Evolutionary conservation across 2,113 vertebrate species (phyloP).

Genomic region (Reinhardtius hippoglossoides): DNA sequence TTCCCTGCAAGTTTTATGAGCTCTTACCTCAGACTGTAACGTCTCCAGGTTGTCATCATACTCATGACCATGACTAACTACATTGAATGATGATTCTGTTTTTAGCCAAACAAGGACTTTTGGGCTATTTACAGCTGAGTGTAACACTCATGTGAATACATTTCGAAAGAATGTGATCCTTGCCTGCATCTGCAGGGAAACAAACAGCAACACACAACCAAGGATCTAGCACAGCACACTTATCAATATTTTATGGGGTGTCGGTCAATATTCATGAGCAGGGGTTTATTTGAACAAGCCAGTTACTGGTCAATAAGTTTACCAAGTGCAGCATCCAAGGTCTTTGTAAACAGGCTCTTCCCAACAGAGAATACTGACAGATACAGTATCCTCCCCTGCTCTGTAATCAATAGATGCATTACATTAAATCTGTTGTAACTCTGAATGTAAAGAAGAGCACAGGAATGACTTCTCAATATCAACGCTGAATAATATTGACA

Average conservation of each 20-base stretch:
- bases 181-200: constrained; percentile 3
- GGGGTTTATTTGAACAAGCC: constrained; percentile 59
- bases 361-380: constrained; percentile 19
- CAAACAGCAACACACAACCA: constrained; percentile 15
- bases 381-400: constrained; percentile 30
- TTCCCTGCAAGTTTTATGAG: neutral
- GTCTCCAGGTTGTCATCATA: neutral
- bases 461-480: constrained; percentile 22
- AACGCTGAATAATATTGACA: constrained; percentile 19
- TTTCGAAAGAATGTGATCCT: neutral
- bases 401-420: constrained; percentile 47
- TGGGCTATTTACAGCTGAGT: neutral
- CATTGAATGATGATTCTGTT: neutral
- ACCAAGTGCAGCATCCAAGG: constrained; percentile 52
- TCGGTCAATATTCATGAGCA: constrained; percentile 60
- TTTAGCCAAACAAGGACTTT: neutral
- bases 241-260: constrained; percentile 49
- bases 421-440: constrained; percentile 25
- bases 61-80: neutral
- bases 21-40: neutral
- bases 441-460: constrained; percentile 33
- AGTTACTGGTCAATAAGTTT: constrained; percentile 66
- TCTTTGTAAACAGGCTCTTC: constrained; percentile 42
- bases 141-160: constrained; percentile 10
- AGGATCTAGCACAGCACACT: constrained; percentile 28